Evolutionary conservation across 2,113 vertebrate species (phyloP).

Genomic region (Mobula hypostoma): DNA sequence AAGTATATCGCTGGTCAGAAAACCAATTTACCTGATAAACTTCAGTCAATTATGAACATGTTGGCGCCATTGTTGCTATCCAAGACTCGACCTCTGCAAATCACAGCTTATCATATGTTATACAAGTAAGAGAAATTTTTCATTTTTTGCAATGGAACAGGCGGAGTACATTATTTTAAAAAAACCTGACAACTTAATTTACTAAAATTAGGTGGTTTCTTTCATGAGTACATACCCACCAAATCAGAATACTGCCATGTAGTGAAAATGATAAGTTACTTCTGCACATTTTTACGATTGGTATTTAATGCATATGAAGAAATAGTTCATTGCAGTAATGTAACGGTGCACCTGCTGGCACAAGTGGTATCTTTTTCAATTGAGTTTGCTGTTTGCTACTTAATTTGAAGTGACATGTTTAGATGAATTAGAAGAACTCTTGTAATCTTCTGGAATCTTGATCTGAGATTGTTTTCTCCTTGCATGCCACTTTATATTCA

Average conservation of each 20-base stretch:
- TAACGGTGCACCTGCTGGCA: neutral
- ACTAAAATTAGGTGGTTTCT: neutral
- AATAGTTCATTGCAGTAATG: neutral
- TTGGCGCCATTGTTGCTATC: slow-evolving; percentile 78
- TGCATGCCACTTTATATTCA: neutral
- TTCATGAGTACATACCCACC: neutral
- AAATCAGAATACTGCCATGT: neutral
- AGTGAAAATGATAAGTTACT: neutral
- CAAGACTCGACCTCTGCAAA: slow-evolving; percentile 76
- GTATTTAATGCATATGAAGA: neutral
- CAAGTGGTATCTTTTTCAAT: neutral
- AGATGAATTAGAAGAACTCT: neutral
- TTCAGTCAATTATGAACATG: slow-evolving; percentile 84
- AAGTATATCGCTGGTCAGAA: slow-evolving; percentile 74
- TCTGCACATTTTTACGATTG: neutral
- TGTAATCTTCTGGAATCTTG: neutral
- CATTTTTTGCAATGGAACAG: neutral
- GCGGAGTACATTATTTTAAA: neutral
- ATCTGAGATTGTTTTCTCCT: neutral
- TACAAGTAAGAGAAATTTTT: slow-evolving; percentile 70
- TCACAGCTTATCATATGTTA: slow-evolving; percentile 75
- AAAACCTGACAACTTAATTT: neutral
- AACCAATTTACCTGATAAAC: slow-evolving; percentile 73
- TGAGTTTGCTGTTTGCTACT: neutral
- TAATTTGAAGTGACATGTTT: neutral